Conservation (phyloP, 2,888 invertebrate genomes). For the Vandiemenella viatica region DNA sequence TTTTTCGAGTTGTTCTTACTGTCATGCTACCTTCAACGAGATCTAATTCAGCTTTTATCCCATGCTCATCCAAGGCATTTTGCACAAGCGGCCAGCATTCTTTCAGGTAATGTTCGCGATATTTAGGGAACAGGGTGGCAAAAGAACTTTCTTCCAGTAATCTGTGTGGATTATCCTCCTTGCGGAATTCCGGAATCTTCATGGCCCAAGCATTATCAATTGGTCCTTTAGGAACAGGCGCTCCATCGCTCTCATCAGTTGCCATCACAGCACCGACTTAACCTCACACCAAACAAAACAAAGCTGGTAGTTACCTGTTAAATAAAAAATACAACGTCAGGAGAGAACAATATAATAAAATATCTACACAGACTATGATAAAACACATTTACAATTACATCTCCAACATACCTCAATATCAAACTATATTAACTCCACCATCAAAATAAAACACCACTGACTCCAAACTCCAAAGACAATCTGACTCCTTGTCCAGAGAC, state of each 20-base stretch:
- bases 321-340: too few species aligned
- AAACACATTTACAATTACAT: too few species aligned
- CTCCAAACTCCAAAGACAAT: too few species aligned
- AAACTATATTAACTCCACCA: too few species aligned
- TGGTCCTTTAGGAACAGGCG: constrained; percentile 31
- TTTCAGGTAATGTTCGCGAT: constrained; percentile 86
- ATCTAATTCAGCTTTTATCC: constrained; percentile 76
- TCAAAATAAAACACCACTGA: too few species aligned
- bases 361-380: too few species aligned
- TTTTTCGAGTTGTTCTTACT: constrained; percentile 87
- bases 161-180: constrained; percentile 77
- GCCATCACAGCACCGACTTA: too few species aligned
- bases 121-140: constrained; percentile 92
- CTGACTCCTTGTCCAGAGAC: too few species aligned
- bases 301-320: too few species aligned
- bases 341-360: too few species aligned
- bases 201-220: constrained; percentile 76
- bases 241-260: not conserved
- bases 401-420: too few species aligned
- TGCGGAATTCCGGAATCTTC: constrained; percentile 74
- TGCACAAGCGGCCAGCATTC: constrained; percentile 93
- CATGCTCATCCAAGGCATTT: constrained; percentile 63
- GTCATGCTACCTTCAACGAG: constrained; percentile 87
- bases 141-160: constrained; percentile 89
- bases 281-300: too few species aligned